Base-by-base conservation (phyloP, 2,797 vertebrate species). In the Sciurus vulgaris region DNA sequence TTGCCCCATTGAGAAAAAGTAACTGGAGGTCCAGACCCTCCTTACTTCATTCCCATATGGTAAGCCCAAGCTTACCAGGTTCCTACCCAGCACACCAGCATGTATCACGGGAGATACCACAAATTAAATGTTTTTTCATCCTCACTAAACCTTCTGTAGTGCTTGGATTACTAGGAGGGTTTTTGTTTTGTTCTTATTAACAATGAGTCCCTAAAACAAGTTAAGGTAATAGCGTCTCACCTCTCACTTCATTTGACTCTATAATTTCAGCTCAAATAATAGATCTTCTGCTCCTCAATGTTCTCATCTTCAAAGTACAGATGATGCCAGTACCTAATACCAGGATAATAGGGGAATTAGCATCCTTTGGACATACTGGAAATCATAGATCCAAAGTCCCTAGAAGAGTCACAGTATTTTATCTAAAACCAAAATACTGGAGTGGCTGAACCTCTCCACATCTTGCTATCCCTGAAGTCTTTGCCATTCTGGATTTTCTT, bases 261-360 rank as follows among this genome's bases (percentile, higher is more conserved):
- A 15, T 81, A 67, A 89, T 35, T 33, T 92, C 59, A 76, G 63
- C n/a, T 93, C 84, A 96, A 0, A 0, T 59, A 92, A 92, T 56
- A 63, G 35, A 67, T 67, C 69, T 76, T 92, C 82, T 79, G 49
- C 22, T 44, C 79, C 91, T 96, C 77, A 44, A 26, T 94, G 95
- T 95, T 94, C 78, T 92, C 61, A 59, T 94, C 83, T 96, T 91
- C 61, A 61, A 96, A 94, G 97, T 8, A 94, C 0, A 76, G 70
- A 65, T 86, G 95, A 93, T 85, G 74, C 38, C 54, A 63, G 8
- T 20, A 61, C 12, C 51, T 79, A 59, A 59, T 59, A 73, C 12
- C 26, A 56, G 6, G 61, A 44, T 47, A 14, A 11, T 22, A 24
- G 33, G 20, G 38, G 38, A 65, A 87, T 35, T 49, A 59, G 8